Conservation (phyloP, 2,888 invertebrate genomes). For the Dasypolia templi region DNA sequence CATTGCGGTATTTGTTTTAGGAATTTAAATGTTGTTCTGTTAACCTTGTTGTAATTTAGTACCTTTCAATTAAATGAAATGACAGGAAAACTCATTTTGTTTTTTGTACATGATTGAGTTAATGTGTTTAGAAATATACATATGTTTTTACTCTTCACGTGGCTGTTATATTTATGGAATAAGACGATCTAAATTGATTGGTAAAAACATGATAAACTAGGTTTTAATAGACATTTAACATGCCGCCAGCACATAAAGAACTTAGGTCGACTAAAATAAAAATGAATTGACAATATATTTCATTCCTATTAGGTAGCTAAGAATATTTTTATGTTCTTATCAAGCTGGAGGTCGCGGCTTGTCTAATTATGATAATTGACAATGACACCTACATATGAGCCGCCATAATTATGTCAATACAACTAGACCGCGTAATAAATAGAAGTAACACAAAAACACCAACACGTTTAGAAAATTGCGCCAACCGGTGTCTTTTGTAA, state of each 20-base stretch:
- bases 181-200: not conserved
- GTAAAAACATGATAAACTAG: constrained; percentile 2
- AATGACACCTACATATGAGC: constrained; percentile 51
- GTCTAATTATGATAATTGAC: constrained; percentile 60
- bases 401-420: constrained; percentile 58
- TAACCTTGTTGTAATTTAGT: not conserved
- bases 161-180: not conserved
- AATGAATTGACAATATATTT: constrained; percentile 25
- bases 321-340: constrained; percentile 27
- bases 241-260: constrained; percentile 1
- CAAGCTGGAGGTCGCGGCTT: constrained; percentile 42
- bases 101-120: not conserved
- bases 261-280: constrained; percentile 17
- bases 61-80: not conserved
- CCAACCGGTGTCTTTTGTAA: constrained; percentile 63
- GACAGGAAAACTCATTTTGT: not conserved
- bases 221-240: not conserved
- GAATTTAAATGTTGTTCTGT: not conserved
- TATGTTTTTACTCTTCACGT: not conserved
- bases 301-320: constrained; percentile 6
- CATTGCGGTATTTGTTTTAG: constrained; percentile 7
- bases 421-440: constrained; percentile 57
- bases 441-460: constrained; percentile 39
- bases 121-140: not conserved
- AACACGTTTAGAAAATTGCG: constrained; percentile 69